These are phyloP conservation scores for Rhinopithecus roxellana DNA, from an alignment of 2,113 vertebrate species.

Conservation along the genomic window DNA sequence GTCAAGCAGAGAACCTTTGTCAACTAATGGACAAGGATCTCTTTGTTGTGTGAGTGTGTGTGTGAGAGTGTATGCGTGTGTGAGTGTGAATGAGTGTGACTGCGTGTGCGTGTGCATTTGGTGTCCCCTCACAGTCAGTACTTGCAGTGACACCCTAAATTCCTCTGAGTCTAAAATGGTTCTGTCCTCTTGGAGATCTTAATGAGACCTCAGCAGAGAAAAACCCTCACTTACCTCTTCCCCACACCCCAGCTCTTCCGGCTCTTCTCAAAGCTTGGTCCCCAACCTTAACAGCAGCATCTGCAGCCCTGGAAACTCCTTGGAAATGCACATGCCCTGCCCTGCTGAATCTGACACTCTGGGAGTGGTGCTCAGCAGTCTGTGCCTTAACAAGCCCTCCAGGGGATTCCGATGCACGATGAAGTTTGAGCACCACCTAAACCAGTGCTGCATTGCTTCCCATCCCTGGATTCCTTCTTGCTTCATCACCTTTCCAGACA, in stretches of 20 bases:
- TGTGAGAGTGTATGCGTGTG: rapidly evolving
- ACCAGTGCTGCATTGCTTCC: background rate
- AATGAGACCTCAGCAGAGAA: background rate
- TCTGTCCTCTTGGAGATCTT: background rate
- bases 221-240: background rate
- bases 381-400: background rate
- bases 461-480: background rate
- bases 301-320: background rate
- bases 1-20: background rate
- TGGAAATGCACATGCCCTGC: background rate
- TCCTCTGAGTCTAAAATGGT: background rate
- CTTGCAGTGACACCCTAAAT: background rate
- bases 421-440: background rate
- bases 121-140: background rate
- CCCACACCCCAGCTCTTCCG: background rate
- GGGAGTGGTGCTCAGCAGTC: rapidly evolving
- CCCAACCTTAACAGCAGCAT: background rate
- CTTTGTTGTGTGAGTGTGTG: background rate
- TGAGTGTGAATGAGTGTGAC: no score
- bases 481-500: background rate
- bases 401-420: background rate
- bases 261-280: background rate
- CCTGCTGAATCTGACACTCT: background rate
- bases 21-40: background rate
- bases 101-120: background rate